Evolutionary conservation across 2,113 vertebrate genomes (phyloP).

Genomic region (Menidia beryllina): DNA sequence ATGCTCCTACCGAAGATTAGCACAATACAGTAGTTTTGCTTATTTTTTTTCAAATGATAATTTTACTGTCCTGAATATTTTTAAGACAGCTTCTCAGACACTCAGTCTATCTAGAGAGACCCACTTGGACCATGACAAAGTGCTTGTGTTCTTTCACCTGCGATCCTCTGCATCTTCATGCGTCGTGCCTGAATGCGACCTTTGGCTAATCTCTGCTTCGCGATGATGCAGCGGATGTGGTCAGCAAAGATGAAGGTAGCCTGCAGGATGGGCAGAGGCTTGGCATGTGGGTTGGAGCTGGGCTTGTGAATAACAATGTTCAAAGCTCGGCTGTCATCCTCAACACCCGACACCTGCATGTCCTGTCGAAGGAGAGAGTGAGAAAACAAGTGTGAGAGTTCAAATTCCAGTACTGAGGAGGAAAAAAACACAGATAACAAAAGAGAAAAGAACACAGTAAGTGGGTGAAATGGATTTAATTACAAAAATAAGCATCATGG

Average conservation of each 20-base stretch:
- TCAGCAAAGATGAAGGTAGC: constrained; percentile 96
- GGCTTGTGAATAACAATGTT: constrained; percentile 97
- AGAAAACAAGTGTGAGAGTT: not conserved
- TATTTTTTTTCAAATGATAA: constrained; percentile 4
- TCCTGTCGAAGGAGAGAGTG: constrained; percentile 80
- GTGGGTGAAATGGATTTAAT: accelerated
- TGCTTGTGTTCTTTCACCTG: constrained; percentile 78
- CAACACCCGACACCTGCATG: constrained; percentile 98
- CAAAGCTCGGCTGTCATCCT: constrained; percentile 95
- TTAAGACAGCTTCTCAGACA: constrained; percentile 8
- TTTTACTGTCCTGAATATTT: not conserved
- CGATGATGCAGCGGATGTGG: constrained; percentile 98
- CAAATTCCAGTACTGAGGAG: not conserved
- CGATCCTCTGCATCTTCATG: constrained; percentile 98
- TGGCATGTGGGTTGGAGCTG: constrained; percentile 94
- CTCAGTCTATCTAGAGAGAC: not conserved
- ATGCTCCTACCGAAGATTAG: not conserved
- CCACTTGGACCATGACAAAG: not conserved
- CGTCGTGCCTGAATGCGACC: constrained; percentile 96
- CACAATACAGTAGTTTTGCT: constrained; percentile 1
- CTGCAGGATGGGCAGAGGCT: constrained; percentile 97
- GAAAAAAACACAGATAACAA: not conserved
- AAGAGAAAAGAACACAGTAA: not conserved
- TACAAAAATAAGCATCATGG: too few species aligned
- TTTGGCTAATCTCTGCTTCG: constrained; percentile 96